These are phyloP conservation scores for Lethenteron reissneri DNA, from an alignment of 2,113 vertebrate species.

Conservation along the genomic window DNA sequence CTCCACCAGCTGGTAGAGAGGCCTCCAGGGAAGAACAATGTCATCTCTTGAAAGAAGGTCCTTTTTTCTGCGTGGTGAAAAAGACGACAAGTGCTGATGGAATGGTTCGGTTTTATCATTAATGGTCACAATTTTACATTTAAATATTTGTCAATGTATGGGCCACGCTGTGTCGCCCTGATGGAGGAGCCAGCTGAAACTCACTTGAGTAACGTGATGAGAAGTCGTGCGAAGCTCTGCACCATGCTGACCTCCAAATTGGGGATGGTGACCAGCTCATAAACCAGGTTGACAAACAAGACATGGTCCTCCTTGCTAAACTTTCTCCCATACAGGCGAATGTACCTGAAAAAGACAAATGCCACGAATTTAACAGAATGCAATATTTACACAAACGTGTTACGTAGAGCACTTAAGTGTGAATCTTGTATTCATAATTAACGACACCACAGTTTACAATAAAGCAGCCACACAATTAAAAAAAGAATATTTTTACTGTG, in stretches of 20 bases:
- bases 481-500: no score
- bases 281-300: conserved; percentile 75
- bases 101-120: no score
- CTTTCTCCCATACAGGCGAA: conserved; percentile 82
- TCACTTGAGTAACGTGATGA: conserved; percentile 88
- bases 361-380: background rate
- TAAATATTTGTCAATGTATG: no score
- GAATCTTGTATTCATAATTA: no score
- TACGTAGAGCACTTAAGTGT: background rate
- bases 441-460: no score
- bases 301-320: conserved; percentile 96
- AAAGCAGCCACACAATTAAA: no score
- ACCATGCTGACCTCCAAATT: conserved; percentile 93
- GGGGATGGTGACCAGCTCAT: conserved; percentile 73
- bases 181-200: conserved; percentile 13
- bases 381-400: background rate
- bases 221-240: conserved; percentile 76
- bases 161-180: no score
- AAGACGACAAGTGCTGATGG: no score
- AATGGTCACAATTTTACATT: no score
- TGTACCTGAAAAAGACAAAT: conserved; percentile 37
- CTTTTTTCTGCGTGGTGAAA: conserved; percentile 42
- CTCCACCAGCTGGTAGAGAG: conserved; percentile 71
- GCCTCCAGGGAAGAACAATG: conserved; percentile 74
- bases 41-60: conserved; percentile 81